A percentile compares a stretch with the other conserved stretches of the same genome.
Conservation (phyloP, 2,113 vertebrate genomes). For the Drymodes brunneopygia region DNA sequence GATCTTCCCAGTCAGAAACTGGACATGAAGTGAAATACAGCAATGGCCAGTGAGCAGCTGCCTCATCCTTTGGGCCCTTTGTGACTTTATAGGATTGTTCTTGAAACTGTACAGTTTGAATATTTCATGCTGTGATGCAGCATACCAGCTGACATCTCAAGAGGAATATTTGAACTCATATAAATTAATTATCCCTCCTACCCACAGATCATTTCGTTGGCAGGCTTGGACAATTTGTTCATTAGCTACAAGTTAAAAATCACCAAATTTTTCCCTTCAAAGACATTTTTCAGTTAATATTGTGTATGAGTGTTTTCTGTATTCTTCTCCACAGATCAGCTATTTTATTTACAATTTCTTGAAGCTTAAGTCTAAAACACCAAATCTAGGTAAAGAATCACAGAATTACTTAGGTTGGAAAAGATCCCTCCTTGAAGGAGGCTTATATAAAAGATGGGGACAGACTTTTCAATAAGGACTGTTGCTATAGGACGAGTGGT, state of each 20-base stretch:
- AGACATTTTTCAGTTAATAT: neutral
- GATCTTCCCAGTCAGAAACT: neutral
- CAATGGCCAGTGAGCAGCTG: neutral
- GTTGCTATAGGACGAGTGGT: neutral
- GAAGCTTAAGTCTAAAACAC: neutral
- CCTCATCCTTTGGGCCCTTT: neutral
- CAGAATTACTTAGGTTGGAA: neutral
- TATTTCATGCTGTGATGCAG: neutral
- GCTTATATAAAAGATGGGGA: neutral
- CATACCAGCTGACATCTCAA: neutral
- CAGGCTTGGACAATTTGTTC: neutral
- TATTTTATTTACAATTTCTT: neutral
- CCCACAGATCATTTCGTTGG: neutral
- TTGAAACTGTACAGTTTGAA: neutral
- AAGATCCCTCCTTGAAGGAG: neutral
- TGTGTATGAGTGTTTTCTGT: neutral
- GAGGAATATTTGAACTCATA: neutral
- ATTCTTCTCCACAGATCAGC: neutral
- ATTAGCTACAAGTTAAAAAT: neutral
- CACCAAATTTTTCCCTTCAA: neutral
- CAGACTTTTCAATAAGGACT: neutral
- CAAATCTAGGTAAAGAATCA: neutral
- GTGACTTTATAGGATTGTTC: neutral
- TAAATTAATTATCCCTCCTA: neutral
- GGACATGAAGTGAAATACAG: neutral